phyloP scores from a whole-genome alignment of 1,140 invertebrate species.

The Nasonia longicornis region DNA sequence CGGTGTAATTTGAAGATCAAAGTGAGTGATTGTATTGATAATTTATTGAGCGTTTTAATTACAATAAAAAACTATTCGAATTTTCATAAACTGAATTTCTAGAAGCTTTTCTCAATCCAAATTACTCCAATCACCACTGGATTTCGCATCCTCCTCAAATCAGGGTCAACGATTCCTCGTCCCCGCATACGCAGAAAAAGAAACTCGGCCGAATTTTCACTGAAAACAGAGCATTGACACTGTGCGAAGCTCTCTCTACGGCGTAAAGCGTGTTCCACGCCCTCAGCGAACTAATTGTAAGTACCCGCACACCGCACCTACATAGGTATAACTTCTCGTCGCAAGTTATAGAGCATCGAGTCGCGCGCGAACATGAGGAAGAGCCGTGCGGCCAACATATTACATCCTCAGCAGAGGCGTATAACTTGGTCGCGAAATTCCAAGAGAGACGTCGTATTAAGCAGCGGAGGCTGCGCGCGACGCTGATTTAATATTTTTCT shows the following conservation, averaged over 20 bases:
- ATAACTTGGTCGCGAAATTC: neutral
- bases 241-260: neutral
- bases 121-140: no score
- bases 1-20: no score
- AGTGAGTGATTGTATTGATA: no score
- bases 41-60: no score
- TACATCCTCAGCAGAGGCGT: neutral
- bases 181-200: neutral
- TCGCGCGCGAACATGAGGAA: neutral
- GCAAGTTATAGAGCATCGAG: neutral
- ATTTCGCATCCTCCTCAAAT: no score
- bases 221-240: slow-evolving; percentile 15
- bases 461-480: slow-evolving; percentile 51
- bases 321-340: neutral
- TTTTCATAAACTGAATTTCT: no score
- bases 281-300: neutral
- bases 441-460: neutral
- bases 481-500: slow-evolving; percentile 67
- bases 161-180: neutral
- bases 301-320: neutral
- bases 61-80: no score
- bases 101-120: no score
- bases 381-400: neutral
- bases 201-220: slow-evolving; percentile 6
- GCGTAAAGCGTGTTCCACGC: neutral